These are phyloP conservation scores for Zaprionus tsacasi DNA, from an alignment of 1,140 invertebrate species.

Conservation along the genomic window DNA sequence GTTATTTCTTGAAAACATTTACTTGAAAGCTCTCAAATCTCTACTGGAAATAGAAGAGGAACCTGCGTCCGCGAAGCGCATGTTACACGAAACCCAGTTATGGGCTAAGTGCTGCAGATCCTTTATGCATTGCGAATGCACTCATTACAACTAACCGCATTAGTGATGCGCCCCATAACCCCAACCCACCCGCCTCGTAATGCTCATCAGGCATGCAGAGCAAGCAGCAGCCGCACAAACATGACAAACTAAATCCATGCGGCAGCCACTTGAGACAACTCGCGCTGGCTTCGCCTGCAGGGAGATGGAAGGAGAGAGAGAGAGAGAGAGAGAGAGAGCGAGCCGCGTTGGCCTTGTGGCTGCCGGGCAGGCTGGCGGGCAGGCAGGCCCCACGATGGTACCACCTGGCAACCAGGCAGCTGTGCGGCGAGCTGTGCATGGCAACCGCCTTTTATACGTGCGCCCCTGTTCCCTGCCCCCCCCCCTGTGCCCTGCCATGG, in stretches of 20 bases:
- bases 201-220: slow-evolving; percentile 11
- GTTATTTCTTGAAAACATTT: background rate
- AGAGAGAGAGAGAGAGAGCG: no score
- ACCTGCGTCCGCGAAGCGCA: background rate
- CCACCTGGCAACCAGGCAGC: slow-evolving; percentile 64
- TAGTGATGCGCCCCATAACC: slow-evolving; percentile 17
- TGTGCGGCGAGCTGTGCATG: slow-evolving; percentile 63
- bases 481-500: slow-evolving; percentile 5
- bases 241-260: slow-evolving; percentile 33
- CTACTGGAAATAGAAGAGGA: background rate
- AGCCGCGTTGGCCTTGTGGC: slow-evolving; percentile 40
- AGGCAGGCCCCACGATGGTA: slow-evolving; percentile 4
- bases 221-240: slow-evolving; percentile 16
- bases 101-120: slow-evolving; percentile 39
- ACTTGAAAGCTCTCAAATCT: background rate
- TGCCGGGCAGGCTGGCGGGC: slow-evolving; percentile 25
- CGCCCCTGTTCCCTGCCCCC: no score
- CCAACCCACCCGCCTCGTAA: background rate
- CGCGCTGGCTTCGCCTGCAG: slow-evolving; percentile 13
- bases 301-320: background rate
- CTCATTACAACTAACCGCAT: slow-evolving; percentile 50
- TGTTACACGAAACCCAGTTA: slow-evolving; percentile 12
- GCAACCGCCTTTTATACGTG: slow-evolving; percentile 78
- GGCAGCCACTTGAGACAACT: slow-evolving; percentile 36
- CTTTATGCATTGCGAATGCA: slow-evolving; percentile 47